Evolutionary conservation across 2,888 invertebrate species (phyloP).

Genomic region (Neuroscelio doddi): DNA sequence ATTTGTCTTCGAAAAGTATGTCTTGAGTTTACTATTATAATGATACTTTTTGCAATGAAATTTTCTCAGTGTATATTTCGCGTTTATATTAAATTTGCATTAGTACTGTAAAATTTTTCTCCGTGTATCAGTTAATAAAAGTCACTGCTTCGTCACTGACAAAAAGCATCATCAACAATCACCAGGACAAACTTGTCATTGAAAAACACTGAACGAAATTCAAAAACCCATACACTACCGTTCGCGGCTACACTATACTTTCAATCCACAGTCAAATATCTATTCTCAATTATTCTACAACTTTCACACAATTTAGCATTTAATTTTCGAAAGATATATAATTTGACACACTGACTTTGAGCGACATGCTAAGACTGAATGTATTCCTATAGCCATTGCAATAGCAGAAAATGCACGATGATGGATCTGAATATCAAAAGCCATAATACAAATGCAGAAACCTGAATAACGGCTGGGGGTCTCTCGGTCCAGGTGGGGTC

Average conservation of each 20-base stretch:
- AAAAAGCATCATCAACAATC: no score
- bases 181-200: no score
- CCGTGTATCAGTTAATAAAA: no score
- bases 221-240: background rate
- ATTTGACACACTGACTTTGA: conserved; percentile 24
- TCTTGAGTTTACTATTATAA: no score
- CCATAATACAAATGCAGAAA: conserved; percentile 54
- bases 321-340: conserved; percentile 17
- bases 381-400: conserved; percentile 10
- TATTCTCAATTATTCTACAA: no score
- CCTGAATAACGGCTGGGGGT: conserved; percentile 69
- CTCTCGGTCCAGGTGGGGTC: conserved; percentile 70
- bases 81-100: no score
- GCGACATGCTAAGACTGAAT: conserved; percentile 28
- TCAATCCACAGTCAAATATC: no score
- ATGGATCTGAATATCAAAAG: conserved; percentile 63
- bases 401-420: conserved; percentile 21
- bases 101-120: no score
- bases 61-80: no score
- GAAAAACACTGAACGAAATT: no score
- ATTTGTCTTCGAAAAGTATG: no score
- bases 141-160: background rate
- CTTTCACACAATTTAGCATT: conserved; percentile 12
- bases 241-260: background rate
- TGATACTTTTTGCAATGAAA: no score